Conservation (phyloP, 2,888 invertebrate species). For the Drosophila histrio region DNA sequence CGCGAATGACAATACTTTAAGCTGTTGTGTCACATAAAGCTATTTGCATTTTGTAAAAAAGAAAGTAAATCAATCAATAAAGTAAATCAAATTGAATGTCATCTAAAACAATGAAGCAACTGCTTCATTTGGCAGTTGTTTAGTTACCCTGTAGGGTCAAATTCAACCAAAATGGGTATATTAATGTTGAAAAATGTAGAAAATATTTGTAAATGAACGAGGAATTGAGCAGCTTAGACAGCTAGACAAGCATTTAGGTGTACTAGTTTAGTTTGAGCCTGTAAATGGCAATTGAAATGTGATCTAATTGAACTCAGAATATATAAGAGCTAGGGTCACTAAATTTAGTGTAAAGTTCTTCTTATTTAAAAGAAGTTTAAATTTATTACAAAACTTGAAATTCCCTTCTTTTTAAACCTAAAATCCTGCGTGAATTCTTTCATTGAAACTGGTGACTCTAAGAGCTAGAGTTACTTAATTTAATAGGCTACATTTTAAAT, state of each 20-base stretch:
- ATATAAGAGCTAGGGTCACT: neutral
- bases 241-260: too few relatives aligned
- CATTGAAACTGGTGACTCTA: neutral
- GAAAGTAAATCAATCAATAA: constrained; percentile 25
- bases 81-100: constrained; percentile 41
- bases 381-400: neutral
- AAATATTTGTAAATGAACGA: neutral
- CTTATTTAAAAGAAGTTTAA: neutral
- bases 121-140: neutral
- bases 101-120: constrained; percentile 49
- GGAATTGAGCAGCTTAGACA: too few relatives aligned
- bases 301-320: neutral
- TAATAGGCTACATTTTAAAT: neutral
- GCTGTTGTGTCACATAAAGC: constrained; percentile 2
- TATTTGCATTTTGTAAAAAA: constrained; percentile 16
- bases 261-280: neutral
- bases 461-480: neutral
- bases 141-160: neutral
- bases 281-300: neutral
- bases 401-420: neutral
- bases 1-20: constrained; percentile 10
- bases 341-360: neutral
- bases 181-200: too few relatives aligned
- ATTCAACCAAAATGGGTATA: neutral
- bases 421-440: neutral